phyloP scores from a whole-genome alignment of 1,140 invertebrate genomes.

The Drosophila oshimai region DNA sequence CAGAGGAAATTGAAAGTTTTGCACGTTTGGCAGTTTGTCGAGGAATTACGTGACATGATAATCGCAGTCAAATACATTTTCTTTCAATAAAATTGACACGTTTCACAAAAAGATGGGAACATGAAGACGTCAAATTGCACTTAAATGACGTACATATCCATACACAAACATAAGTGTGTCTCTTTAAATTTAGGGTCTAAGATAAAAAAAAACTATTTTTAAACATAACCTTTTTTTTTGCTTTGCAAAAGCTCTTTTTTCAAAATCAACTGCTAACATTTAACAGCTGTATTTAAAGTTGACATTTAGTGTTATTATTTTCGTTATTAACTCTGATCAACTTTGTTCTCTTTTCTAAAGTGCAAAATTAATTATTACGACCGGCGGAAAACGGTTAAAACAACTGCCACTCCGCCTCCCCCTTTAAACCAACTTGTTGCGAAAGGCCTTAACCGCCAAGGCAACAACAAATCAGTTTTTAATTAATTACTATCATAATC shows the following conservation, averaged over 20 bases:
- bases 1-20: constrained; percentile 30
- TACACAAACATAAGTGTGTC: too few species aligned
- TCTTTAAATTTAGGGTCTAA: too few species aligned
- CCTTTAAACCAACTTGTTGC: constrained; percentile 18
- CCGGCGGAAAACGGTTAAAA: constrained; percentile 7
- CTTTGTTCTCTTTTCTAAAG: constrained; percentile 19
- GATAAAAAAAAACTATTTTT: too few species aligned
- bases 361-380: constrained; percentile 42
- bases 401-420: neutral
- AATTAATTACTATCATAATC: constrained; percentile 69
- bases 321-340: constrained; percentile 19
- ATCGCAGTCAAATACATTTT: neutral
- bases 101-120: neutral
- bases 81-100: constrained; percentile 15
- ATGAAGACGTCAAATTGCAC: neutral
- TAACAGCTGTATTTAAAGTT: neutral
- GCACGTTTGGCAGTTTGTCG: constrained; percentile 64
- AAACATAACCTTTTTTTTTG: too few species aligned
- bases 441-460: neutral
- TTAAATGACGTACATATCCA: neutral
- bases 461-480: constrained; percentile 45
- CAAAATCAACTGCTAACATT: constrained; percentile 12
- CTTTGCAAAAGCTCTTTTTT: neutral
- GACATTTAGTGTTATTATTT: constrained; percentile 21
- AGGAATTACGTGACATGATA: constrained; percentile 64